A percentile compares a stretch with the other conserved stretches of the same genome.
These are phyloP conservation scores for Spodoptera litura DNA, from an alignment of 1,140 invertebrate genomes.

Conservation along the genomic window DNA sequence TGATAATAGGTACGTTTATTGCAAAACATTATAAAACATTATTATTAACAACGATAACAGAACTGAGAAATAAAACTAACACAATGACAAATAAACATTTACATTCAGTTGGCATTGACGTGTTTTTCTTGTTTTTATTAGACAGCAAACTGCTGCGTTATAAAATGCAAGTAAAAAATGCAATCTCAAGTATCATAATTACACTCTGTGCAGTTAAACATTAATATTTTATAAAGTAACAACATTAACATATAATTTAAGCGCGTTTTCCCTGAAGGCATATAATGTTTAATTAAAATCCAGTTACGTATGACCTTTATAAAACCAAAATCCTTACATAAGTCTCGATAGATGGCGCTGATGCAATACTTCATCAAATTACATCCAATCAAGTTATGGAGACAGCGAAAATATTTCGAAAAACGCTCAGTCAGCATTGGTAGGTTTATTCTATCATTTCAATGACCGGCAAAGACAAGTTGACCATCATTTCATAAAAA, in stretches of 20 bases:
- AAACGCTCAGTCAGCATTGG: slow-evolving; percentile 22
- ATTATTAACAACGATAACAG: background rate
- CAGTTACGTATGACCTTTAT: slow-evolving; percentile 42
- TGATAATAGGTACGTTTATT: background rate
- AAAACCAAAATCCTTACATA: slow-evolving; percentile 34
- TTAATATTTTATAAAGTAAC: slow-evolving; percentile 33
- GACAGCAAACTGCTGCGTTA: slow-evolving; percentile 7
- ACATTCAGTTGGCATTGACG: slow-evolving; percentile 29
- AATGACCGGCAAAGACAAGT: slow-evolving; percentile 57
- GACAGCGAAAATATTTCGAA: background rate
- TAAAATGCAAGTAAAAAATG: slow-evolving; percentile 21
- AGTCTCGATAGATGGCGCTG: slow-evolving; percentile 46
- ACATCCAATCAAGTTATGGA: slow-evolving; percentile 36
- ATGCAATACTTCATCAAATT: slow-evolving; percentile 55
- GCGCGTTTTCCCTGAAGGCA: slow-evolving; percentile 41
- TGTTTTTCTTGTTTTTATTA: slow-evolving; percentile 36
- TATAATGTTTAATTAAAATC: slow-evolving; percentile 43
- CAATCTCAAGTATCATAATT: slow-evolving; percentile 31
- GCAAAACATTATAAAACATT: too few species aligned
- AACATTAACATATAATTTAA: slow-evolving; percentile 44
- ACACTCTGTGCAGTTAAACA: background rate
- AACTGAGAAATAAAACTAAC: slow-evolving; percentile 5
- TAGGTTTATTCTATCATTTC: slow-evolving; percentile 58
- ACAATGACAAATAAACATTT: slow-evolving; percentile 18
- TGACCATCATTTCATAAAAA: slow-evolving; percentile 55